Evolutionary conservation across 2,797 vertebrate species (phyloP).

Genomic region (Parauchenoglanis punctatus): DNA sequence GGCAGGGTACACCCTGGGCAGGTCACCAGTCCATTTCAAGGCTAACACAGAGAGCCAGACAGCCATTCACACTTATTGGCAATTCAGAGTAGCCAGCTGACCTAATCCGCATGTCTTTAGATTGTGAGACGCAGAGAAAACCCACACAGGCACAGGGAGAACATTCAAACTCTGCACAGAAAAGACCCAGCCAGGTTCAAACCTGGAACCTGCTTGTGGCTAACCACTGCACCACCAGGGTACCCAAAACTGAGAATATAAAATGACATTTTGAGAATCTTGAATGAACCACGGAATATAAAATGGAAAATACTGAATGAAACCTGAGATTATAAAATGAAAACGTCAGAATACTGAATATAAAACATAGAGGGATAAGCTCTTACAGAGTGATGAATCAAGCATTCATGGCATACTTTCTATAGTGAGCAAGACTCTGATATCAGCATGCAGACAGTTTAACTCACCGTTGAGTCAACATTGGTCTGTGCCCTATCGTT

Average conservation of each 20-base stretch:
- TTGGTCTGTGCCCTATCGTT: not conserved
- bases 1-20: too few relatives aligned
- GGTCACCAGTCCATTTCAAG: too few relatives aligned
- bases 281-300: not conserved
- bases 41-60: too few relatives aligned
- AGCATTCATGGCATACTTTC: not conserved
- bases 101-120: too few relatives aligned
- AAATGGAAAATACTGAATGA: not conserved
- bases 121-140: too few relatives aligned
- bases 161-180: too few relatives aligned
- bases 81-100: too few relatives aligned
- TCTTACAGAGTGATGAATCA: not conserved
- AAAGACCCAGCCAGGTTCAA: too few relatives aligned
- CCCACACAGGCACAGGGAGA: too few relatives aligned
- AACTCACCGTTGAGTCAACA: not conserved
- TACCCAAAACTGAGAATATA: not conserved
- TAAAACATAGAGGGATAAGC: not conserved
- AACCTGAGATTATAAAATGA: not conserved
- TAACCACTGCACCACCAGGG: too few relatives aligned
- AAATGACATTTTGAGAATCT: not conserved
- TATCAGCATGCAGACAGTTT: not conserved
- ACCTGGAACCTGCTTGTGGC: too few relatives aligned
- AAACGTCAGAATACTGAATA: not conserved
- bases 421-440: not conserved
- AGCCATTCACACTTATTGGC: too few relatives aligned